Evolutionary conservation across 2,113 vertebrate species (phyloP).

Genomic region (Bambusicola thoracicus): DNA sequence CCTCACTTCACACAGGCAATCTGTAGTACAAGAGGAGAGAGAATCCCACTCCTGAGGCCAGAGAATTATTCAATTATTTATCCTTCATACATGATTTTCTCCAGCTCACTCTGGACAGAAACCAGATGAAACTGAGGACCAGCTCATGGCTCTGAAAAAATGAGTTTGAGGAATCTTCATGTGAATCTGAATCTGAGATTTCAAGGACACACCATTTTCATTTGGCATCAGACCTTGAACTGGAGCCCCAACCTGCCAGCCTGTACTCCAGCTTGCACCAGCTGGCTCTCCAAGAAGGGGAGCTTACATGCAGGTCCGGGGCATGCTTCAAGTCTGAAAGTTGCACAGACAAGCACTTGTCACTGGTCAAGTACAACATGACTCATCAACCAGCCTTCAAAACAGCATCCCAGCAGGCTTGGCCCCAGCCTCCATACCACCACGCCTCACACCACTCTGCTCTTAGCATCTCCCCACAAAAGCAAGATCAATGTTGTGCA

Average conservation of each 20-base stretch:
- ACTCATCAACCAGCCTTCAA: not conserved
- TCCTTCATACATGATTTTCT: rapidly evolving
- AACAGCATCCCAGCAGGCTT: not conserved
- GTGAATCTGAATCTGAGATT: not conserved
- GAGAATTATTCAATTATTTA: not conserved
- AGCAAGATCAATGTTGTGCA: not conserved
- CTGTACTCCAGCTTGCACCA: not conserved
- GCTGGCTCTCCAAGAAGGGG: not conserved
- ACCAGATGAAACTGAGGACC: not conserved
- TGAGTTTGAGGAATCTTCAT: not conserved
- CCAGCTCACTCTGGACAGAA: not conserved
- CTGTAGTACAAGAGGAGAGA: not conserved
- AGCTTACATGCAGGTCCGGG: not conserved
- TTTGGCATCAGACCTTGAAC: not conserved
- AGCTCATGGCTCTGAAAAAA: not conserved
- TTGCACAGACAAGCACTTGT: not conserved
- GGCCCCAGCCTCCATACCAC: not conserved
- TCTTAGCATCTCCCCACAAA: not conserved
- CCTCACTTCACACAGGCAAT: not conserved
- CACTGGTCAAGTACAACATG: not conserved
- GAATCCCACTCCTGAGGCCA: not conserved
- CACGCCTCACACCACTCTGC: not conserved
- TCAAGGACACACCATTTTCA: not conserved
- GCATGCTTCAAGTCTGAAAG: not conserved
- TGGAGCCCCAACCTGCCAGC: not conserved